Evolutionary conservation across 2,888 invertebrate genomes (phyloP), one percentile per base, ranked within the genome.

Genomic region (Phaonia tiefii): DNA sequence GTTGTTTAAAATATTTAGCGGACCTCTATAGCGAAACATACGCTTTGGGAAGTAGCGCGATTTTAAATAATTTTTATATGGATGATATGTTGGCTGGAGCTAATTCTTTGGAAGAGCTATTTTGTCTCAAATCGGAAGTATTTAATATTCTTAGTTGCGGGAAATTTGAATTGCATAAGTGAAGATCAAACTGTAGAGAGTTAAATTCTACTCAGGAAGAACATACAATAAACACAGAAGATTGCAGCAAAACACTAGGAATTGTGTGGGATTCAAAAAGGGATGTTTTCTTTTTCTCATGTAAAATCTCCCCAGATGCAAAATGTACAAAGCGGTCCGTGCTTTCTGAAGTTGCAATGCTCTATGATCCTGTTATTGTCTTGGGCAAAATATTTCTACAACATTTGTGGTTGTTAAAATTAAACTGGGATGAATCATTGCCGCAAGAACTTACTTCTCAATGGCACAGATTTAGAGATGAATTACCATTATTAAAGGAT

Each of bases 371-470:
- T 2, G 54, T 74, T n/a, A 39, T 73, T 2, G n/a, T 74, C 15
- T 17, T 44, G 31, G 22, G 60, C 3, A 69, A 74, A 74, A 79
- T 69, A 3, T 25, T 79, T 42, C n/a, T 74, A 31, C 79, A 79
- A 20, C 15, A 75, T 1, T 63, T 75, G 0, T 75, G 63, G 70
- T 39, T 44, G n/a, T 15, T 44, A 2, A 79, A 75, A 25, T 17
- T 75, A 13, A 49, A 76, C 22, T 79, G 80, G 82, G 69, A 82
- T 67, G 75, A 80, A 37, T 69, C 78, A 31, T 46, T 82, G 72
- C 74, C 76, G 42, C 72, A 69, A 70, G 31, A 42, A 51, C 46
- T 75, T 37, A 65, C 56, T 46, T 66, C 69, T 1, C 56, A 60
- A 26, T 79, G 69, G 70, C 22, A 65, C 25, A 60, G 56, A n/a